Percentiles rank a stretch among this genome's conserved stretches.
Conservation (phyloP, 2,113 vertebrate species). For the Apteryx owenii region DNA sequence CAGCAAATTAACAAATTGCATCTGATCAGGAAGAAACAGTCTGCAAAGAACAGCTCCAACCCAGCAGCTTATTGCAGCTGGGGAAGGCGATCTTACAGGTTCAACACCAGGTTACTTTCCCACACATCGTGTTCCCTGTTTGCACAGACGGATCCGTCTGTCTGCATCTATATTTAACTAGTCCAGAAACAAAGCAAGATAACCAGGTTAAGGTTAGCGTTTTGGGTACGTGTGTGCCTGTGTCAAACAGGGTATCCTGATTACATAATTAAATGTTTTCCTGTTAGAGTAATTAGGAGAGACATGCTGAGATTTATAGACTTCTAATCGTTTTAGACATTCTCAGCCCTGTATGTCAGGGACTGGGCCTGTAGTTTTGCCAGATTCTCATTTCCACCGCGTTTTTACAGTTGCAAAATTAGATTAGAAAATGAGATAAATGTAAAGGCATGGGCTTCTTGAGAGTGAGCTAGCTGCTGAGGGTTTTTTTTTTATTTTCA, state of each 20-base stretch:
- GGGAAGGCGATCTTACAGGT: not conserved
- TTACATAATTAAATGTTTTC: conserved; percentile 48
- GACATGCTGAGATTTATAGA: conserved; percentile 44
- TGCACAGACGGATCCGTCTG: conserved; percentile 32
- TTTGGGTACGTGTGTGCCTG: not conserved
- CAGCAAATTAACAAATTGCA: not conserved
- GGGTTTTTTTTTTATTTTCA: not conserved
- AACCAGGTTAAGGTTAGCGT: conserved; percentile 33
- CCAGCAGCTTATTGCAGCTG: not conserved
- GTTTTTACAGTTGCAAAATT: conserved; percentile 41
- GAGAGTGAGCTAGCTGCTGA: not conserved
- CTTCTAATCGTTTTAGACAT: not conserved
- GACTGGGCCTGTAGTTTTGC: conserved; percentile 10
- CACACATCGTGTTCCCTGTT: conserved; percentile 26
- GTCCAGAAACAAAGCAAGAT: conserved; percentile 45
- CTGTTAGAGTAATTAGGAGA: conserved; percentile 48
- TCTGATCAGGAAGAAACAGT: not conserved
- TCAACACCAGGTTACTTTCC: conserved; percentile 62
- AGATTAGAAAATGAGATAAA: not conserved
- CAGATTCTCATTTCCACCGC: conserved; percentile 13
- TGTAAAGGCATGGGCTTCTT: not conserved
- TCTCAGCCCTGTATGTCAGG: conserved; percentile 5
- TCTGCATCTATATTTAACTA: conserved; percentile 60
- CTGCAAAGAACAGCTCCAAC: not conserved
- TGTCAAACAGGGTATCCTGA: conserved; percentile 10